These are phyloP conservation scores for Dryoscopus gambensis DNA, from an alignment of 2,113 vertebrate species.

Conservation along the genomic window DNA sequence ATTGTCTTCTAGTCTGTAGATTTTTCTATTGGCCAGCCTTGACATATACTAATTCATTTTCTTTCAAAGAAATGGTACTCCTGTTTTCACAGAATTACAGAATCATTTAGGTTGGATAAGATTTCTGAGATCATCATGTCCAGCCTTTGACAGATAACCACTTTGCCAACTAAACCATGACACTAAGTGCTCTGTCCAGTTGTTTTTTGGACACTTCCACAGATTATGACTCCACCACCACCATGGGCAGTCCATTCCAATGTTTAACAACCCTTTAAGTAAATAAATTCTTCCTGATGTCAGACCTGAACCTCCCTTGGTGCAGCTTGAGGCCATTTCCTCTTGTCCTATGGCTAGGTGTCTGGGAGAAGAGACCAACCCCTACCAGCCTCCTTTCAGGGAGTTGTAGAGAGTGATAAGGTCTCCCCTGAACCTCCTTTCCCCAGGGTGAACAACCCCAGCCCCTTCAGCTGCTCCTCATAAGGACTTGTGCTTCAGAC, in stretches of 20 bases:
- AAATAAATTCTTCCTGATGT: neutral
- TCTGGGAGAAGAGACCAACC: neutral
- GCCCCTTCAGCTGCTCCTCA: neutral
- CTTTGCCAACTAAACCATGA: neutral
- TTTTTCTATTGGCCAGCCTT: neutral
- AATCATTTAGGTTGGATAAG: neutral
- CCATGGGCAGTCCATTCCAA: neutral
- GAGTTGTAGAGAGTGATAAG: neutral
- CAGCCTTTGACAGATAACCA: neutral
- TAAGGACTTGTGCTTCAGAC: neutral
- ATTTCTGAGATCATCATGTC: neutral
- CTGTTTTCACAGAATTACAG: neutral
- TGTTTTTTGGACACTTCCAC: neutral
- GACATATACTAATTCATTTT: neutral
- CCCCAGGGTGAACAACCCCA: neutral
- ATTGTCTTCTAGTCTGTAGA: neutral
- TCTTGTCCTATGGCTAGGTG: fast-evolving
- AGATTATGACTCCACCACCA: neutral
- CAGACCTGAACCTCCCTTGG: neutral
- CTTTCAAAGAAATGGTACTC: neutral
- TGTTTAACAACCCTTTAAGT: neutral
- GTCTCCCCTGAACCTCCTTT: neutral
- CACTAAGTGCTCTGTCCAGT: neutral
- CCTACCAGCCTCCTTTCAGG: neutral
- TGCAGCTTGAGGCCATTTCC: neutral